phyloP scores from a whole-genome alignment of 2,113 vertebrate species.

The Oreochromis tanganicae region DNA sequence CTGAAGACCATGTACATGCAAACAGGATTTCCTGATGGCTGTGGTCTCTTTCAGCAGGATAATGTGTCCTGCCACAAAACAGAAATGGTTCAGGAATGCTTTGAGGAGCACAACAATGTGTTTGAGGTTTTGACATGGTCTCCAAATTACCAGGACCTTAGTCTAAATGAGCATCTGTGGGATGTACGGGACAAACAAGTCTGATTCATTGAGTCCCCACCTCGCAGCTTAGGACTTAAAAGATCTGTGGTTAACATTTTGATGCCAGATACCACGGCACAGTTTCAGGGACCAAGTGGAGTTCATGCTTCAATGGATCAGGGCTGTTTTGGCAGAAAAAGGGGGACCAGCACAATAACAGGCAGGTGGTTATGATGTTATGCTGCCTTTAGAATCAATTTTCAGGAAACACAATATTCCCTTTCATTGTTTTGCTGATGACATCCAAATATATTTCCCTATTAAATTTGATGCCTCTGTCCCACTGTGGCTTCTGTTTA shows the following conservation, averaged over 20 bases:
- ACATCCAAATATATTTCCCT: background rate
- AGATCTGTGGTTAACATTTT: background rate
- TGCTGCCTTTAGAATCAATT: background rate
- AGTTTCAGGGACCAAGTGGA: background rate
- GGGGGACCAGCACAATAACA: background rate
- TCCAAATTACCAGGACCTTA: background rate
- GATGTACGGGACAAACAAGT: background rate
- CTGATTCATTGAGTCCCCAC: background rate
- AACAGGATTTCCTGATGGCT: background rate
- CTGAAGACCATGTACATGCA: background rate
- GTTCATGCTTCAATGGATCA: background rate
- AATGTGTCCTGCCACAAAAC: background rate
- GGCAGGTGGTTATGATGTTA: background rate
- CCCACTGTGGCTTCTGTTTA: background rate
- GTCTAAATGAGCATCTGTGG: background rate
- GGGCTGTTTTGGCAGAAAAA: background rate
- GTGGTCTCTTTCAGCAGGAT: background rate
- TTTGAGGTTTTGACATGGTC: background rate
- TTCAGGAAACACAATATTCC: background rate
- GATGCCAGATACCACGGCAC: background rate
- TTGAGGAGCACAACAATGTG: background rate
- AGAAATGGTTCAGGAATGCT: background rate
- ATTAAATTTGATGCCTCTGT: background rate
- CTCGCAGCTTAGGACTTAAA: background rate
- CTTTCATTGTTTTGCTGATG: background rate